Percentiles rank a stretch among this genome's conserved stretches.
Conservation (phyloP, 2,888 invertebrate genomes). For the Leptinotarsa haldemani region DNA sequence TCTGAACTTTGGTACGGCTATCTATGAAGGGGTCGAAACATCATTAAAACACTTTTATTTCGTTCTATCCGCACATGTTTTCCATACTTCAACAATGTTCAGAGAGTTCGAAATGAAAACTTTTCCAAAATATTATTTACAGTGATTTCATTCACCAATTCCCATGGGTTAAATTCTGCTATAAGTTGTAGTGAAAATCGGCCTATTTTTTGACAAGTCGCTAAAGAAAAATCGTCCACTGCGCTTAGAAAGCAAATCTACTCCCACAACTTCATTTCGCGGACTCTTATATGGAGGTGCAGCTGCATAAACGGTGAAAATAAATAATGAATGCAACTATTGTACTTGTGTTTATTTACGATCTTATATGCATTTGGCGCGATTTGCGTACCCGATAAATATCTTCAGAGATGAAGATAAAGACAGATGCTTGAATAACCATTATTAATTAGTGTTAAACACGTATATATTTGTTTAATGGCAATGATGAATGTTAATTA, state of each 20-base stretch:
- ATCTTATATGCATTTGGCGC: slow-evolving; percentile 12
- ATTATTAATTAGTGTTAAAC: slow-evolving; percentile 16
- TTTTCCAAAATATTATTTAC: no score
- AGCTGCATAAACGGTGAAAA: neutral
- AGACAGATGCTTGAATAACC: slow-evolving; percentile 3
- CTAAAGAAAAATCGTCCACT: no score
- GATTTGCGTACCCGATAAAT: slow-evolving; percentile 11
- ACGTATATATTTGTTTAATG: slow-evolving; percentile 20
- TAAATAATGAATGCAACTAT: slow-evolving; percentile 11
- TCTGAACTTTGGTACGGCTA: no score
- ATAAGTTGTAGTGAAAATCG: no score
- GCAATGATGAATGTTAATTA: slow-evolving; percentile 15
- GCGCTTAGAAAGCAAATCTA: neutral
- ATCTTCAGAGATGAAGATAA: slow-evolving; percentile 1
- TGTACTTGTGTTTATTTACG: slow-evolving; percentile 7
- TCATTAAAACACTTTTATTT: no score
- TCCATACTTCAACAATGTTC: no score
- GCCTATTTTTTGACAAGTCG: no score
- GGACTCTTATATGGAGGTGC: neutral
- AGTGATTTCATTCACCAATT: no score
- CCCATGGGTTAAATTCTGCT: no score
- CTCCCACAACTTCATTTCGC: neutral
- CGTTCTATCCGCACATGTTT: no score
- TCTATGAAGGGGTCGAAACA: no score
- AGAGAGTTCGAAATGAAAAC: no score